Evolutionary conservation across 1,140 invertebrate species (phyloP).

Genomic region (Phortica variegata): DNA sequence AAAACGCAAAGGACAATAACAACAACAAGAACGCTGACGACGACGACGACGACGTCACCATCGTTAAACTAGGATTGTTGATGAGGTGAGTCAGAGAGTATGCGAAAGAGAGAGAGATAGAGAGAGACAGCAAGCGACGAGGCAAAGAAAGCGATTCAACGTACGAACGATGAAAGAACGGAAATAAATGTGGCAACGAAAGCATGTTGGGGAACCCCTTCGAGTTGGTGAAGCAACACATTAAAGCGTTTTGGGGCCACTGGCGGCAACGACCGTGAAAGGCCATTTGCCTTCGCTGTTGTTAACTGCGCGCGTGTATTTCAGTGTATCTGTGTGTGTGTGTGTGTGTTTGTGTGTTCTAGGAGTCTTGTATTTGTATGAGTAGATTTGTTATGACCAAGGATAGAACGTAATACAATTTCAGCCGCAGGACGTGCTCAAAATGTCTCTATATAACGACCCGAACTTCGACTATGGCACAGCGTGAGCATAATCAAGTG

Average conservation of each 20-base stretch:
- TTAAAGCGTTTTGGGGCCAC: no score
- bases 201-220: conserved; percentile 10
- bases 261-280: conserved; percentile 47
- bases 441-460: no score
- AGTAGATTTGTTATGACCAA: no score
- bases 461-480: no score
- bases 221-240: no score
- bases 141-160: background rate
- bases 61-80: conserved; percentile 20
- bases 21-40: conserved; percentile 31
- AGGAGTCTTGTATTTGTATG: conserved; percentile 4
- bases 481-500: no score
- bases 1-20: conserved; percentile 21
- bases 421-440: conserved; percentile 45
- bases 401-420: conserved; percentile 50
- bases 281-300: conserved; percentile 40
- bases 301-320: background rate
- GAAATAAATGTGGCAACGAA: no score
- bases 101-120: conserved; percentile 17
- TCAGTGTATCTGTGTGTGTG: background rate
- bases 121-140: background rate
- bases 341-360: conserved; percentile 9
- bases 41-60: conserved; percentile 22
- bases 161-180: no score
- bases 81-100: conserved; percentile 32